A percentile compares a stretch with the other conserved stretches of the same genome.
Evolutionary conservation across 2,888 invertebrate genomes (phyloP).

Genomic region (Drosophila kambysellisi): DNA sequence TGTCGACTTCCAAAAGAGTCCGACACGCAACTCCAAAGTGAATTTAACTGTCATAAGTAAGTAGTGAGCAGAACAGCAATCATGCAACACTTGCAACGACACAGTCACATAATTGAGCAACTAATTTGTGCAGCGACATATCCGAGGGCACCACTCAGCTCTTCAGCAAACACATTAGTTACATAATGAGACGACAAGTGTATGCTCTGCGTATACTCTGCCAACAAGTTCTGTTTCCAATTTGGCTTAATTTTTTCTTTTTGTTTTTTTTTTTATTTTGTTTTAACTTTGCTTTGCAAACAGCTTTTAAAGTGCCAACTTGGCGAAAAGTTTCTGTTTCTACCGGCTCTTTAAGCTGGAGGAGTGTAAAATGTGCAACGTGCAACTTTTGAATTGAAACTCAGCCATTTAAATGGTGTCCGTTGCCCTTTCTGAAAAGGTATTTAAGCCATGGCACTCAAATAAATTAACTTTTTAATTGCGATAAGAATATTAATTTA

Average conservation of each 20-base stretch:
- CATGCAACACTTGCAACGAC: slow-evolving; percentile 19
- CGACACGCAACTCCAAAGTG: slow-evolving; percentile 94
- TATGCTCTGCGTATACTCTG: slow-evolving; percentile 44
- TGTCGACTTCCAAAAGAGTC: slow-evolving; percentile 95
- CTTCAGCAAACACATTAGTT: slow-evolving; percentile 77
- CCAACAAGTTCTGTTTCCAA: slow-evolving; percentile 25
- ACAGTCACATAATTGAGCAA: slow-evolving; percentile 73
- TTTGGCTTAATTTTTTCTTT: slow-evolving; percentile 1
- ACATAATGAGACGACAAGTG: slow-evolving; percentile 69
- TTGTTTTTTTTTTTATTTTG: slow-evolving; percentile 2
- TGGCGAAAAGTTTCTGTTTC: slow-evolving; percentile 62
- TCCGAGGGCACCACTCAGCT: slow-evolving; percentile 50
- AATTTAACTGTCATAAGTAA: slow-evolving; percentile 96
- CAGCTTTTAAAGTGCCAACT: slow-evolving; percentile 78
- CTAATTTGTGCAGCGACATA: slow-evolving; percentile 68
- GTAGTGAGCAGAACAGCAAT: slow-evolving; percentile 80
- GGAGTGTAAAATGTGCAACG: slow-evolving; percentile 31
- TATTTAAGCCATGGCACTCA: not conserved
- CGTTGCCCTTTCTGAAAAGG: slow-evolving; percentile 16
- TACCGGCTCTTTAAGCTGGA: slow-evolving; percentile 30
- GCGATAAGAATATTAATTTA: not conserved
- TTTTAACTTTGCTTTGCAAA: slow-evolving; percentile 46
- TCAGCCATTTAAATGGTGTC: slow-evolving; percentile 54
- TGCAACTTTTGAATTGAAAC: slow-evolving; percentile 57
- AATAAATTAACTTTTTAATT: not conserved